phyloP scores from a whole-genome alignment of 1,140 invertebrate genomes.

The roundworm (Caenorhabditis elegans) region WBcel235 BX284605.5:860501-861000 shows the following conservation, averaged over 20 bases:
- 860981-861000: too few relatives aligned
- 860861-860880: not conserved
- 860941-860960: not conserved
- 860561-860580: too few relatives aligned
- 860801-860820: not conserved
- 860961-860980: not conserved
- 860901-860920: not conserved
- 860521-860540: not conserved
- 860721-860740: too few relatives aligned
- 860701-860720: not conserved
- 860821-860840: not conserved
- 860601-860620: not conserved
- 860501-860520: not conserved
- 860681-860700: not conserved
- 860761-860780: not conserved
- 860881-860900: conserved; percentile 2
- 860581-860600: too few relatives aligned
- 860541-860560: not conserved
- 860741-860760: not conserved
- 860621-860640: not conserved
- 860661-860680: not conserved
- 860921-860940: not conserved
- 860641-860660: not conserved
- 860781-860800: not conserved
- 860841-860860: not conserved